Conservation (phyloP, 2,113 vertebrate genomes). For the Pseudonaja textilis region DNA sequence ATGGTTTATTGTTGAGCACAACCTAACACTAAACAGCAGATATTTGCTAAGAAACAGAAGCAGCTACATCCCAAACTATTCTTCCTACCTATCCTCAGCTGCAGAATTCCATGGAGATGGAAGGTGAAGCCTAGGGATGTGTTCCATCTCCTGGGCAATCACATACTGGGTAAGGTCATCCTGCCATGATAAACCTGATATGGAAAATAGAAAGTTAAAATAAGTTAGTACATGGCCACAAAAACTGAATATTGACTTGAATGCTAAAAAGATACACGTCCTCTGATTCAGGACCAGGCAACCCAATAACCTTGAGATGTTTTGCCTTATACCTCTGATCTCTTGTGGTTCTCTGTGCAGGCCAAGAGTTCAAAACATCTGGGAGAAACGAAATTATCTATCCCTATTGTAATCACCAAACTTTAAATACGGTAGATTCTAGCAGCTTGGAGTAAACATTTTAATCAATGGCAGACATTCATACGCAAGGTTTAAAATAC, state of each 20-base stretch:
- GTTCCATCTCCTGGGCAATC: slow-evolving; percentile 92
- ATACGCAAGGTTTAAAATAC: not conserved
- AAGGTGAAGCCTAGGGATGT: slow-evolving; percentile 79
- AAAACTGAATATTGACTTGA: not conserved
- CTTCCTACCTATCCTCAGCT: slow-evolving; percentile 74
- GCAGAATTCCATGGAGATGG: slow-evolving; percentile 45
- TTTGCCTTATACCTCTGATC: not conserved
- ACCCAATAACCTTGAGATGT: not conserved
- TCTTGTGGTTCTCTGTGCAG: not conserved
- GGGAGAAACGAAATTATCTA: not conserved
- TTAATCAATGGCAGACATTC: not conserved
- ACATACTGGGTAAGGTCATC: slow-evolving; percentile 93
- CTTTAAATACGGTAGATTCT: not conserved
- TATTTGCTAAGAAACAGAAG: not conserved
- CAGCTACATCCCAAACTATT: not conserved
- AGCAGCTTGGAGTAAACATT: not conserved
- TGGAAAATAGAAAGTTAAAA: not conserved
- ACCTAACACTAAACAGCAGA: not conserved
- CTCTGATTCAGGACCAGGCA: not conserved
- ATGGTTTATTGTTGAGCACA: not conserved
- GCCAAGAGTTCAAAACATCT: not conserved
- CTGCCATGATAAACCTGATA: slow-evolving; percentile 90
- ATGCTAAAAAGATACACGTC: not conserved
- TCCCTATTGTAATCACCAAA: not conserved
- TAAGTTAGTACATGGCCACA: not conserved